Evolutionary conservation across 2,113 vertebrate species (phyloP).

Genomic region (Petrocephalus zakoni): DNA sequence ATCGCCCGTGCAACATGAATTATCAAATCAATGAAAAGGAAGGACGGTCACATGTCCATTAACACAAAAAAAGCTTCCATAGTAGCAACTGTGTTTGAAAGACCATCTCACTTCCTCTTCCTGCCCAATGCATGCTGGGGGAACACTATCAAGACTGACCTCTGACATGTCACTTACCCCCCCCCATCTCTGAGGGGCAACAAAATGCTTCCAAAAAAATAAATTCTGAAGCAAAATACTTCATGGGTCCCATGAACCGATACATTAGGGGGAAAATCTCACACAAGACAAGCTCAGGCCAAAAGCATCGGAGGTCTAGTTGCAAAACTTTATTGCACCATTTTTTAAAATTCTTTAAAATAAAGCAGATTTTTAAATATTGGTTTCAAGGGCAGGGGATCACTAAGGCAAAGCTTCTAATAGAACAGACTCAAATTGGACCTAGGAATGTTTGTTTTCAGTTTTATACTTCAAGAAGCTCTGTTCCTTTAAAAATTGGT

Average conservation of each 20-base stretch:
- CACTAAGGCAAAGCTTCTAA: slow-evolving; percentile 40
- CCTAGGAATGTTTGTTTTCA: slow-evolving; percentile 14
- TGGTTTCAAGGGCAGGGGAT: slow-evolving; percentile 41
- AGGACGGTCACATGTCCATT: slow-evolving; percentile 42
- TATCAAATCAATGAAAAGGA: slow-evolving; percentile 43
- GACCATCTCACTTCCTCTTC: slow-evolving; percentile 40
- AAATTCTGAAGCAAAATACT: slow-evolving; percentile 4
- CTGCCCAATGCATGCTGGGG: slow-evolving; percentile 38
- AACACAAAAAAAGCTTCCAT: slow-evolving; percentile 41
- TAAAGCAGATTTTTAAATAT: background rate
- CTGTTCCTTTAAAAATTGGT: slow-evolving; percentile 22
- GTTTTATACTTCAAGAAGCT: slow-evolving; percentile 7
- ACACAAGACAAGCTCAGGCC: slow-evolving; percentile 7
- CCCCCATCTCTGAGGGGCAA: background rate
- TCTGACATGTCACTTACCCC: slow-evolving; percentile 43
- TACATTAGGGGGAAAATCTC: background rate
- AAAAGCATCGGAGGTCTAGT: slow-evolving; percentile 18
- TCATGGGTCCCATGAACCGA: slow-evolving; percentile 9
- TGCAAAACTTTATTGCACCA: slow-evolving; percentile 23
- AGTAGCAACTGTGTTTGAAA: slow-evolving; percentile 24
- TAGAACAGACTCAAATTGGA: slow-evolving; percentile 33
- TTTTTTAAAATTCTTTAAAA: slow-evolving; percentile 7
- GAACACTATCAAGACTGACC: slow-evolving; percentile 41
- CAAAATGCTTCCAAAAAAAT: slow-evolving; percentile 5
- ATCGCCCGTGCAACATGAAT: slow-evolving; percentile 56